A percentile compares a stretch with the other conserved stretches of the same genome.
These are phyloP conservation scores for Aldrovandia affinis DNA, from an alignment of 2,797 vertebrate species.

Conservation along the genomic window DNA sequence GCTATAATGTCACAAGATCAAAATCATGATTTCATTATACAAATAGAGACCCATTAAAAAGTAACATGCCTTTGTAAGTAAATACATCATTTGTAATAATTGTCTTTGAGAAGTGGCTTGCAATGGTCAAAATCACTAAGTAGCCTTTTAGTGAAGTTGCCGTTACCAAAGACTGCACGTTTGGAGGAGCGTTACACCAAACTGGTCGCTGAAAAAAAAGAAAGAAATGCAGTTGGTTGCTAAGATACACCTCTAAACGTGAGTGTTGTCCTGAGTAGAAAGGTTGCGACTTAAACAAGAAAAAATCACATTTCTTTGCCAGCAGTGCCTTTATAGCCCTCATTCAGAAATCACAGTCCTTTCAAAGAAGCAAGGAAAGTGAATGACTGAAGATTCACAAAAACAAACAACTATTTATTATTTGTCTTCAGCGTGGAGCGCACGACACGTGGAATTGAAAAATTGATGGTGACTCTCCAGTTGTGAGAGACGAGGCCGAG, in stretches of 20 bases:
- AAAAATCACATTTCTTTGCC: constrained; percentile 8
- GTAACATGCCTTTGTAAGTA: neutral
- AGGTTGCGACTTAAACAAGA: neutral
- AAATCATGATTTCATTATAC: constrained; percentile 9
- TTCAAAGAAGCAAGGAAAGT: neutral
- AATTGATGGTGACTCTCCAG: neutral
- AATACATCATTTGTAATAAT: neutral
- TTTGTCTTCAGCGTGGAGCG: neutral
- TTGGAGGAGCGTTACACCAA: neutral
- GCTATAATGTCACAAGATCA: neutral
- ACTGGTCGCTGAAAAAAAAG: neutral
- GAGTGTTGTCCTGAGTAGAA: neutral
- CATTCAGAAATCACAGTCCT: neutral
- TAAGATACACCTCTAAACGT: constrained; percentile 20
- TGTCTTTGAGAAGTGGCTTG: neutral
- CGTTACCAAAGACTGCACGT: neutral
- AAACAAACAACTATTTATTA: neutral
- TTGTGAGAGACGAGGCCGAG: neutral
- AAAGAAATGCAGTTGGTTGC: constrained; percentile 5
- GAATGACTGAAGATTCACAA: neutral
- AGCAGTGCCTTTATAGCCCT: neutral
- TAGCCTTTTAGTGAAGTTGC: neutral
- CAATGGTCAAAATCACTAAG: neutral
- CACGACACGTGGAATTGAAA: neutral
- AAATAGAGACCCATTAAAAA: neutral